Evolutionary conservation across 2,888 invertebrate species (phyloP), one percentile per base, ranked within the genome.

Genomic region (Tetramorium bicarinatum): DNA sequence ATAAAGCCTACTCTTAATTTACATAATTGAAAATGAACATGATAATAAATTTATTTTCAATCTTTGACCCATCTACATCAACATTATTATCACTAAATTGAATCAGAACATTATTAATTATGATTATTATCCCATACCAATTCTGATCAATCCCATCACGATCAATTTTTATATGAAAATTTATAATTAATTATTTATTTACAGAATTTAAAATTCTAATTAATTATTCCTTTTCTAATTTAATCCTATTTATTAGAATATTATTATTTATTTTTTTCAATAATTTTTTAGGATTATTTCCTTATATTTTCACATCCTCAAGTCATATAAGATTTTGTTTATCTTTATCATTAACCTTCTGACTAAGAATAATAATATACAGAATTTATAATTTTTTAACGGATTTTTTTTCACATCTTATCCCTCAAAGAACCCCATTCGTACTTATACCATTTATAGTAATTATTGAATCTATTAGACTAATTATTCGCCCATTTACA

Each of bases 251-350:
- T 13, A 6, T 64, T 0, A n/a, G 13, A 0, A 2, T 81, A 8
- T n/a, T 81, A n/a, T 1, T 97, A 95, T 21, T 52, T 94, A 93
- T 95, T 54, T 95, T 96, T 93, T 95, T 96, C 94, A 97, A 96
- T 95, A 97, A 97, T 95, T 96, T 97, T 91, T 93, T 97, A 95
- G 97, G 97, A 92, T 95, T 97, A 97, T 95, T 94, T 97, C 91
- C 97, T 97, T 75, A 61, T 44, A 74, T 74, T 2, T 75, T 75
- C 6, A 61, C 74, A 3, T 3, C 21, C 0, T 44, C 74, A 1
- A 74, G 74, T 0, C 74, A 75, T 1, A 34, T 74, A 74, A 59
- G n/a, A 1, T 44, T 74, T 4, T 44, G 47, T 4, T 0, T 74
- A 0, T 34, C 1, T 74, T 0, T n/a, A n/a, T 61, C 74, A 0